Evolutionary conservation across 2,797 vertebrate species (phyloP), one percentile per base, ranked within the genome.

Genomic region (Hipposideros larvatus): DNA sequence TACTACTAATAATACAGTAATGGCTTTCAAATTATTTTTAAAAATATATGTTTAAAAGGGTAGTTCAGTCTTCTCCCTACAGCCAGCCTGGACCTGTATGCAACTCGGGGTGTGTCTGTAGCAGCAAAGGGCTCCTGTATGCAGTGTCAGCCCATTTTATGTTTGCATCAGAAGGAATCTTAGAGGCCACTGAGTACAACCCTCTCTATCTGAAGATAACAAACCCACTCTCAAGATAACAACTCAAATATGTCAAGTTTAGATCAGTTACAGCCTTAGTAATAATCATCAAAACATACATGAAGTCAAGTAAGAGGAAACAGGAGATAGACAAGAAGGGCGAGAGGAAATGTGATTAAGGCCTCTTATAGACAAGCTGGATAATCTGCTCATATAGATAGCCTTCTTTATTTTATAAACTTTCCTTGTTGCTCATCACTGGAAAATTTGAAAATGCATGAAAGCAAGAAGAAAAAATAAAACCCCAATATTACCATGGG

Each of bases 381-480:
- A 84, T 59, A 91, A 96, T 84, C 18, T 90, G n/a, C 57, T 94
- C 55, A 89, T 88, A 87, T 14, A 94, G 28, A 37, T 28, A 63
- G 7, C 43, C 43, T 43, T 82, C 73, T 79, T 87, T 51, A 61
- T 86, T 94, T 92, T 34, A 92, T 92, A 74, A 48, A 31, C 71
- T 77, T 75, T 51, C 57, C 65, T 7, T 93, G n/a, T 59, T 77
- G 28, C 61, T 95, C 65, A 68, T 61, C 59, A 57, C 26, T 66
- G 59, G 95, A 94, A 96, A 89, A 82, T 28, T 4, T 89, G 63
- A 91, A 96, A 94, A 87, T 55, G 8, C 28, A 79, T 61, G 14
- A 79, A 87, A 89, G 28, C 53, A 84, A 61, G 91, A 90, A 87
- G 24, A 96, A 92, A 87, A 96, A 89, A 74, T 46, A 41, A 87